Evolutionary conservation across 2,888 invertebrate species (phyloP).

Genomic region (Cosmia trapezina): DNA sequence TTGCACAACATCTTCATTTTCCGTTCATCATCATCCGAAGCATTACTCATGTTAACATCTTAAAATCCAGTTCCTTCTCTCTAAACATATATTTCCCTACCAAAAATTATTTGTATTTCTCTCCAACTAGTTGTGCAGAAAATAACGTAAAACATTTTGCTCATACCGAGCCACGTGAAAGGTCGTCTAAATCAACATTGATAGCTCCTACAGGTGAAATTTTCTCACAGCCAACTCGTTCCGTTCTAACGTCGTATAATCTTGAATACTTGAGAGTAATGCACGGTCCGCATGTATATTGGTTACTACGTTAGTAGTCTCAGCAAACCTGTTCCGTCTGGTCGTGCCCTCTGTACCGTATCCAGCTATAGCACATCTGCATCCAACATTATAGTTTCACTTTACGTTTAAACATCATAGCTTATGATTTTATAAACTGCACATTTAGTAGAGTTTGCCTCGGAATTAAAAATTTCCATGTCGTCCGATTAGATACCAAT

Average conservation of each 20-base stretch:
- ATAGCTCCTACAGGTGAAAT: constrained; percentile 84
- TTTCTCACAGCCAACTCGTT: constrained; percentile 84
- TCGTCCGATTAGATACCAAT: constrained; percentile 62
- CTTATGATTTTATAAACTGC: constrained; percentile 68
- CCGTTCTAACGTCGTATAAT: constrained; percentile 80
- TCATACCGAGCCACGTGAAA: constrained; percentile 58
- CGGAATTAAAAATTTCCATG: constrained; percentile 52
- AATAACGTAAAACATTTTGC: constrained; percentile 68
- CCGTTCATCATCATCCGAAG: neutral
- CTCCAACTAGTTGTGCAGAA: constrained; percentile 16
- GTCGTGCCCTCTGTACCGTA: constrained; percentile 87
- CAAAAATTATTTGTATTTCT: neutral
- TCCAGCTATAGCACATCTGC: constrained; percentile 78
- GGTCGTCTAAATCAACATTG: constrained; percentile 71
- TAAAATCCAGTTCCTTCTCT: neutral
- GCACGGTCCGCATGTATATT: constrained; percentile 86
- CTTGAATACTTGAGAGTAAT: constrained; percentile 76
- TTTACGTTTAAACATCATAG: constrained; percentile 80
- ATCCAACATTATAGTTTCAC: constrained; percentile 84
- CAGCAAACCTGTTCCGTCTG: constrained; percentile 85
- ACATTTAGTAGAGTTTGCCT: constrained; percentile 22
- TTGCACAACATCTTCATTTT: neutral
- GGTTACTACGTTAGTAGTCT: constrained; percentile 88
- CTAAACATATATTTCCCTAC: neutral
- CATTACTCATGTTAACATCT: neutral